Percentiles rank a stretch among this genome's conserved stretches.
Evolutionary conservation across 2,797 vertebrate genomes (phyloP).

Genomic region (Psittacula derbiana): DNA sequence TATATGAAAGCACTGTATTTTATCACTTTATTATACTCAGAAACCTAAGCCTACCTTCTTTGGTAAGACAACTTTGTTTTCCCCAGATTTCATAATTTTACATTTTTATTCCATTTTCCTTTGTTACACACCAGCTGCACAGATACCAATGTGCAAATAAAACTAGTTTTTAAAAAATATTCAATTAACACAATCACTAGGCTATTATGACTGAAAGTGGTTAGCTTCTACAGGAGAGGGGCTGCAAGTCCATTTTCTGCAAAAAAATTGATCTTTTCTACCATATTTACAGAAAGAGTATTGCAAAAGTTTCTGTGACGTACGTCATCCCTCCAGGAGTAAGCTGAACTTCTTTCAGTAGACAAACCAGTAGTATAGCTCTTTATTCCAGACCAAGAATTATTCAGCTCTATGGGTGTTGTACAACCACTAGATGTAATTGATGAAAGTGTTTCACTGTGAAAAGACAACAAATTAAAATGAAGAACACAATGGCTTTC

Average conservation of each 20-base stretch:
- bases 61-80: neutral
- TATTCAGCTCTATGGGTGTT: constrained; percentile 63
- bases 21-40: neutral
- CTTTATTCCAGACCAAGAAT: constrained; percentile 76
- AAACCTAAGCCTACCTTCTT: neutral
- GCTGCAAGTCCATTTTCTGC: neutral
- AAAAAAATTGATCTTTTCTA: neutral
- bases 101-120: neutral
- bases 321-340: constrained; percentile 88
- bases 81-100: neutral
- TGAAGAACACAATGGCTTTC: neutral
- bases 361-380: constrained; percentile 78
- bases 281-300: neutral
- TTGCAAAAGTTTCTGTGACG: constrained; percentile 11
- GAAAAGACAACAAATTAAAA: constrained; percentile 4
- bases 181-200: neutral
- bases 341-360: constrained; percentile 83
- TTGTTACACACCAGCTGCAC: neutral
- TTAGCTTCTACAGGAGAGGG: neutral
- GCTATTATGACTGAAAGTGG: neutral
- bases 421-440: constrained; percentile 53
- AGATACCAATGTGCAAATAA: neutral
- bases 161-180: neutral
- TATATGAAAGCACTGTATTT: neutral
- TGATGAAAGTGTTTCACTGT: constrained; percentile 62